These are phyloP conservation scores for Ceyx margarethae DNA, from an alignment of 2,113 vertebrate species.

Conservation along the genomic window DNA sequence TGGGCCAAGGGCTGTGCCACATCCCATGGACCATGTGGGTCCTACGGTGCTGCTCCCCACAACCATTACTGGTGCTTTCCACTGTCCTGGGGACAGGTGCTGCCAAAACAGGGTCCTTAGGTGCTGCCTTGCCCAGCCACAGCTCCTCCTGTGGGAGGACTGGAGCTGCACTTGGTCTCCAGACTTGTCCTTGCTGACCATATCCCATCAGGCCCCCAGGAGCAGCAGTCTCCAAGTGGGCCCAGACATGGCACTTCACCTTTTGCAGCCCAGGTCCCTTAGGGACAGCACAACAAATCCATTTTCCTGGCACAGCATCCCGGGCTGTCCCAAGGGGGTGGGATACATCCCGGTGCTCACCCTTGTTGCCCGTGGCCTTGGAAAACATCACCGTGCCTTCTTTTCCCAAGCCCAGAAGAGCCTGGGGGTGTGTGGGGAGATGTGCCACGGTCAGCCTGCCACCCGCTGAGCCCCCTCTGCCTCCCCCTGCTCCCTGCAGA, in stretches of 20 bases:
- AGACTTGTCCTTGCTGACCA: not conserved
- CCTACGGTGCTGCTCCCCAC: not conserved
- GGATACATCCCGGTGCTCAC: not conserved
- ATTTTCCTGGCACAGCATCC: not conserved
- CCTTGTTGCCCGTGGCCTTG: not conserved
- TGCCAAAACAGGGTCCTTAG: not conserved
- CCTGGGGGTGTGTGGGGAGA: rapidly evolving
- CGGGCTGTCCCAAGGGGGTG: not conserved
- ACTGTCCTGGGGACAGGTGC: not conserved
- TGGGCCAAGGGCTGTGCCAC: not conserved
- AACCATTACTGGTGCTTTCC: rapidly evolving
- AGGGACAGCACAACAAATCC: not conserved
- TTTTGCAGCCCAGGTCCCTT: not conserved
- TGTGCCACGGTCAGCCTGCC: not conserved
- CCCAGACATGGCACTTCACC: not conserved
- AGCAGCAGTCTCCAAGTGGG: not conserved
- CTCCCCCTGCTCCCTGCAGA: constrained; percentile 68
- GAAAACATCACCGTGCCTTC: not conserved
- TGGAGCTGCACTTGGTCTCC: not conserved
- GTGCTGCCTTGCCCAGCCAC: not conserved
- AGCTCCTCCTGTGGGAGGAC: not conserved
- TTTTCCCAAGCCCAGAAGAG: not conserved
- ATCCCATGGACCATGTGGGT: not conserved
- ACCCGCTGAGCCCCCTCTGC: not conserved
- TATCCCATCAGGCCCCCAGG: not conserved